Percentiles rank a stretch among this genome's conserved stretches.
Evolutionary conservation across 2,888 invertebrate species (phyloP).

Genomic region (Tholera decimalis): DNA sequence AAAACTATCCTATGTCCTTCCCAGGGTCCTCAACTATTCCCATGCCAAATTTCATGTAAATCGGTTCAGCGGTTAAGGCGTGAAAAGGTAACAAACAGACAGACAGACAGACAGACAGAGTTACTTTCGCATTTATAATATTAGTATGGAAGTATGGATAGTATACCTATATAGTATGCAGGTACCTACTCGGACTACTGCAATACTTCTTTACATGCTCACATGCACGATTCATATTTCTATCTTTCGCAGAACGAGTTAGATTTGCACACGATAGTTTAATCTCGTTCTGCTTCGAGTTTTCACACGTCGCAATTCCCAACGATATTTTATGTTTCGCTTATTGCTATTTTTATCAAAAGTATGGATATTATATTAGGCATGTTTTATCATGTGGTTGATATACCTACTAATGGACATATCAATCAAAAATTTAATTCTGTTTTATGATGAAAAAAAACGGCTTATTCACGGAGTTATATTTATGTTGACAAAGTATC

Average conservation of each 20-base stretch:
- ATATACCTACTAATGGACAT: background rate
- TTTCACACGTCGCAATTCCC: conserved; percentile 45
- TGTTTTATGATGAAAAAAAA: conserved; percentile 35
- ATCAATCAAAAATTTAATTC: conserved; percentile 6
- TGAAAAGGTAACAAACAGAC: too few species aligned
- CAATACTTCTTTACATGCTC: conserved; percentile 36
- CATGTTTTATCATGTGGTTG: background rate
- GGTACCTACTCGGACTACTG: conserved; percentile 2
- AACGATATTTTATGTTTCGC: conserved; percentile 32
- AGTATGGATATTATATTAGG: background rate
- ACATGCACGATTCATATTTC: conserved; percentile 34
- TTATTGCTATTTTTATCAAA: conserved; percentile 14
- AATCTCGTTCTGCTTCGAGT: conserved; percentile 52
- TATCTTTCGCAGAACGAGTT: conserved; percentile 45
- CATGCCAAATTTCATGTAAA: too few species aligned
- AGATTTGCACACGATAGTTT: conserved; percentile 56
- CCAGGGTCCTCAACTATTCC: too few species aligned
- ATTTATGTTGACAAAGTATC: conserved; percentile 51
- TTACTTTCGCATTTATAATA: too few species aligned
- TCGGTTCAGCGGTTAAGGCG: too few species aligned
- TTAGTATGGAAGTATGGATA: too few species aligned
- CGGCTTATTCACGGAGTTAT: conserved; percentile 23
- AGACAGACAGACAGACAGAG: too few species aligned
- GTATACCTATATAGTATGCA: too few species aligned
- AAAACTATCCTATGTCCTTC: too few species aligned